These are phyloP conservation scores for Dicyrtoma fusca DNA, from an alignment of 2,888 invertebrate genomes.

Conservation along the genomic window DNA sequence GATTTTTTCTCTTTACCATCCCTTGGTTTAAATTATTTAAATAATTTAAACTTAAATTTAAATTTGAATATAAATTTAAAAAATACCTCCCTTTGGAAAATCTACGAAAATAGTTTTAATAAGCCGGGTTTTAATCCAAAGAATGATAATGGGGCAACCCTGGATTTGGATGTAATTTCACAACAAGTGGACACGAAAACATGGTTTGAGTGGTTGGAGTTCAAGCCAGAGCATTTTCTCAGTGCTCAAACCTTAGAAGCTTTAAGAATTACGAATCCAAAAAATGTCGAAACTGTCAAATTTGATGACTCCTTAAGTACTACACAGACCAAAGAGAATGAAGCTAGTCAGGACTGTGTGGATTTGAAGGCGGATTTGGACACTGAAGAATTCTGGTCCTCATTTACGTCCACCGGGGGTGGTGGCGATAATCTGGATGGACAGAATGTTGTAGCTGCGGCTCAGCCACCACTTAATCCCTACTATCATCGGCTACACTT, in stretches of 20 bases:
- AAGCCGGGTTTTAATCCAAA: slow-evolving; percentile 28
- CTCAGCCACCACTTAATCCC: slow-evolving; percentile 30
- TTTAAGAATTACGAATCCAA: slow-evolving; percentile 25
- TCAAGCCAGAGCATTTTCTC: slow-evolving; percentile 32
- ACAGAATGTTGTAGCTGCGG: not conserved
- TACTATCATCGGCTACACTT: slow-evolving; percentile 37
- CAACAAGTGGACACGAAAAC: slow-evolving; percentile 29
- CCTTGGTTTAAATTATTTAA: slow-evolving; percentile 50
- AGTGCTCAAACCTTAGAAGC: slow-evolving; percentile 31
- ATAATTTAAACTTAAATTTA: slow-evolving; percentile 51
- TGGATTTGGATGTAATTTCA: slow-evolving; percentile 20
- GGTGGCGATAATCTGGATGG: no score
- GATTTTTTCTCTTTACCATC: slow-evolving; percentile 49
- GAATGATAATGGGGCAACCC: not conserved
- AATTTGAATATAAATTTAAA: slow-evolving; percentile 51
- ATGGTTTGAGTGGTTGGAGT: slow-evolving; percentile 38
- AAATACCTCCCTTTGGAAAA: slow-evolving; percentile 51
- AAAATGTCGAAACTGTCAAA: slow-evolving; percentile 23
- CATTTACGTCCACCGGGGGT: slow-evolving; percentile 26
- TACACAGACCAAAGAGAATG: slow-evolving; percentile 16
- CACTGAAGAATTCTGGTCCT: slow-evolving; percentile 46
- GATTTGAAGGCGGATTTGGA: slow-evolving; percentile 21
- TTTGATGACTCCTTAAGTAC: slow-evolving; percentile 35
- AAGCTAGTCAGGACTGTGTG: not conserved
- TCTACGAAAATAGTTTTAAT: slow-evolving; percentile 50